Conservation (phyloP, 1,140 invertebrate genomes). For the Drosophila truncata region DNA sequence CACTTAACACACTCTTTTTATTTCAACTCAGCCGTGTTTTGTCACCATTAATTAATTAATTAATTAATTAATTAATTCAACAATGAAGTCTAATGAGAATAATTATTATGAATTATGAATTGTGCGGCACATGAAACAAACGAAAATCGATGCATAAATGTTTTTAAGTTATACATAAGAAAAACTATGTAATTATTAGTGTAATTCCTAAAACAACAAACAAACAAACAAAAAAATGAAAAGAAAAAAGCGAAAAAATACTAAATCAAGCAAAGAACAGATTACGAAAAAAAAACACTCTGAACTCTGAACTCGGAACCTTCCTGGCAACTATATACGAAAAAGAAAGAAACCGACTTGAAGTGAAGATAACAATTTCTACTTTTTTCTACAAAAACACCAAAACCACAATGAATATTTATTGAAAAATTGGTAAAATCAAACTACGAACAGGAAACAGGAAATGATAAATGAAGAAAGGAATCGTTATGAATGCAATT, state of each 20-base stretch:
- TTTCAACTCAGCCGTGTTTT: constrained; percentile 53
- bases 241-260: constrained; percentile 35
- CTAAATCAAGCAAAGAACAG: constrained; percentile 53
- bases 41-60: constrained; percentile 29
- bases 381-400: constrained; percentile 47
- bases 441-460: constrained; percentile 16
- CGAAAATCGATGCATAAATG: constrained; percentile 79
- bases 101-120: constrained; percentile 48
- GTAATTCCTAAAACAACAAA: constrained; percentile 77
- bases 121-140: constrained; percentile 62
- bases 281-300: constrained; percentile 33
- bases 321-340: constrained; percentile 25
- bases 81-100: constrained; percentile 35
- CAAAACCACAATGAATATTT: constrained; percentile 45
- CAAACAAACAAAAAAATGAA: constrained; percentile 44
- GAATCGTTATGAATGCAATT: constrained; percentile 55
- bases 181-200: constrained; percentile 84
- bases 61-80: constrained; percentile 12
- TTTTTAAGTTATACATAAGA: constrained; percentile 83
- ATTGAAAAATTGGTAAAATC: constrained; percentile 36
- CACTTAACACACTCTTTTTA: constrained; percentile 28
- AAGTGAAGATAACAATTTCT: constrained; percentile 40
- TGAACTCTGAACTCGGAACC: constrained; percentile 40
- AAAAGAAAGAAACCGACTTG: constrained; percentile 24
- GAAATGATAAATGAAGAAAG: constrained; percentile 5